Conservation (phyloP, 2,888 invertebrate species). For the Lomographa bimaculata region DNA sequence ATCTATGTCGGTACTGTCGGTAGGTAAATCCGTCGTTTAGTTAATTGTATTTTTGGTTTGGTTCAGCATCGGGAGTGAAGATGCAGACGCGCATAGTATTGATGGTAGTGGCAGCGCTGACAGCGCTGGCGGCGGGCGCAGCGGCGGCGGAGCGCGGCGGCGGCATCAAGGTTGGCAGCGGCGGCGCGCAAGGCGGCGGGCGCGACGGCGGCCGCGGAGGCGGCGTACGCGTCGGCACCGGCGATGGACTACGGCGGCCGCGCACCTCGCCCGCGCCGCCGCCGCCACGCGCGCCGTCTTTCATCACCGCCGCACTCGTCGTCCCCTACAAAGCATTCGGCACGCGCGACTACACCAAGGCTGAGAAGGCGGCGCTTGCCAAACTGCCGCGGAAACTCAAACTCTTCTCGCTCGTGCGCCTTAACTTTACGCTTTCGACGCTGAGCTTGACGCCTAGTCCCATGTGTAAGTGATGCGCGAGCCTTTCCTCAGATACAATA, state of each 20-base stretch:
- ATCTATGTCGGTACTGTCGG: too few species aligned
- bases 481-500: slow-evolving; percentile 2
- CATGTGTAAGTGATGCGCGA: slow-evolving; percentile 83
- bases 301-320: slow-evolving; percentile 87
- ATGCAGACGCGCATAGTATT: slow-evolving; percentile 74
- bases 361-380: slow-evolving; percentile 86
- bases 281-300: slow-evolving; percentile 73
- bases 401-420: slow-evolving; percentile 87
- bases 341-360: slow-evolving; percentile 88
- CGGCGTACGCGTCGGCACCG: slow-evolving; percentile 66
- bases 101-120: slow-evolving; percentile 70
- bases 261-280: slow-evolving; percentile 75
- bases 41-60: slow-evolving; percentile 7
- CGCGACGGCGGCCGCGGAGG: slow-evolving; percentile 66
- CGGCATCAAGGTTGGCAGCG: slow-evolving; percentile 69
- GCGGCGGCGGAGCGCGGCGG: slow-evolving; percentile 68
- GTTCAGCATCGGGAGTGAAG: slow-evolving; percentile 67
- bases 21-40: too few species aligned
- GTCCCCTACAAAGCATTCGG: slow-evolving; percentile 91
- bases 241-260: slow-evolving; percentile 62
- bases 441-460: slow-evolving; percentile 90
- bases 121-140: slow-evolving; percentile 64
- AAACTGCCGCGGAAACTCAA: slow-evolving; percentile 87
- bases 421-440: slow-evolving; percentile 87
- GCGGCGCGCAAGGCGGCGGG: slow-evolving; percentile 46